A percentile compares a stretch with the other conserved stretches of the same genome.
Conservation (phyloP, 2,113 vertebrate species). For the Tamias sibiricus region DNA sequence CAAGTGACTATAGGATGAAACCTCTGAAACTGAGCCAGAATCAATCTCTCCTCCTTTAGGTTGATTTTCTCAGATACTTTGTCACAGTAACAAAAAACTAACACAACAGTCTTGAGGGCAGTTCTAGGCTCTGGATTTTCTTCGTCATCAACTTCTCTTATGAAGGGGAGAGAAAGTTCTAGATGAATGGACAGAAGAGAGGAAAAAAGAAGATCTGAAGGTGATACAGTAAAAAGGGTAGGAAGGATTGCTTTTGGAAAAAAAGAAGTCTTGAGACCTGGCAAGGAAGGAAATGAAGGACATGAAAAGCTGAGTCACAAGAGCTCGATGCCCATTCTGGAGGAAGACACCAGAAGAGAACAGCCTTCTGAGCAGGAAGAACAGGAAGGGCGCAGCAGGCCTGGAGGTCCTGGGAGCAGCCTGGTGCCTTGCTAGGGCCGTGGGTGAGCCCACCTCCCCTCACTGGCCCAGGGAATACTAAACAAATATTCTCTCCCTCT, state of each 20-base stretch:
- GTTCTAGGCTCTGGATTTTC: background rate
- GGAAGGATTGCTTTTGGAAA: background rate
- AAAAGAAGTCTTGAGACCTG: background rate
- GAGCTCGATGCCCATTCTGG: background rate
- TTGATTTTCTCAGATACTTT: background rate
- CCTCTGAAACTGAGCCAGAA: background rate
- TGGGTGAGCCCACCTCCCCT: fast-evolving
- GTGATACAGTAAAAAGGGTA: background rate
- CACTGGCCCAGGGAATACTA: background rate
- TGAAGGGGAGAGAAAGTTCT: background rate
- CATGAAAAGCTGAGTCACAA: background rate
- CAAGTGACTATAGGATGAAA: background rate
- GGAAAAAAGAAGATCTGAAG: background rate
- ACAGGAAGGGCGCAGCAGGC: background rate
- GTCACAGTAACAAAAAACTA: background rate
- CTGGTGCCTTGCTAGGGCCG: background rate
- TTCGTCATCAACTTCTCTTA: background rate
- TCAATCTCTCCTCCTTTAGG: background rate
- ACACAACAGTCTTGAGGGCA: background rate
- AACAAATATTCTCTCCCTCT: background rate
- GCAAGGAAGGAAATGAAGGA: background rate
- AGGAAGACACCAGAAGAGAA: background rate
- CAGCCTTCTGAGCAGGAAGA: background rate
- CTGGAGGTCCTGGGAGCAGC: background rate
- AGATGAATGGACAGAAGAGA: background rate